phyloP scores from a whole-genome alignment of 2,113 vertebrate species.

The Tetraodon nigroviridis region DNA sequence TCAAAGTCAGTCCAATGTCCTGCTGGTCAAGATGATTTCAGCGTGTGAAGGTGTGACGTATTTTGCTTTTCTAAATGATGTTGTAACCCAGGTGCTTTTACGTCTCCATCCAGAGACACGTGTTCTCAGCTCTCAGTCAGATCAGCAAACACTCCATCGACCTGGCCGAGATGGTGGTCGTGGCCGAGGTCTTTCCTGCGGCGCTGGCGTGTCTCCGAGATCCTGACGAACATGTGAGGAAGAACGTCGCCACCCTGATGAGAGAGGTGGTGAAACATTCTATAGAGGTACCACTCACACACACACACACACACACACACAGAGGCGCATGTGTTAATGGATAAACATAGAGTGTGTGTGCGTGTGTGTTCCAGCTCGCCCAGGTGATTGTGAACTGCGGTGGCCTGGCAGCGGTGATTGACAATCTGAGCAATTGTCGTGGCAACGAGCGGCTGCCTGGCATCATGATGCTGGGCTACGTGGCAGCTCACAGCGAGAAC shows the following conservation, averaged over 20 bases:
- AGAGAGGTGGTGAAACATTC: constrained; percentile 91
- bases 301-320: background rate
- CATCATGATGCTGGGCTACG: constrained; percentile 91
- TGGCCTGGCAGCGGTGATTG: constrained; percentile 80
- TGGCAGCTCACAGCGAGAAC: constrained; percentile 87
- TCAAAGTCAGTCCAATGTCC: constrained; percentile 73
- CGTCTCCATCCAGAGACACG: constrained; percentile 79
- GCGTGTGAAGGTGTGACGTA: no score
- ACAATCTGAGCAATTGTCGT: constrained; percentile 77
- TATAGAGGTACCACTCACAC: constrained; percentile 78
- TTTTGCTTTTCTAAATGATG: no score
- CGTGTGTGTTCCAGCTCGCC: constrained; percentile 72
- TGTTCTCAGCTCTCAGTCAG: constrained; percentile 90
- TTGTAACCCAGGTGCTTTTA: background rate
- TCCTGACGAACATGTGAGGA: constrained; percentile 85
- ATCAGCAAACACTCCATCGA: constrained; percentile 89
- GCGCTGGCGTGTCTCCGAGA: constrained; percentile 85
- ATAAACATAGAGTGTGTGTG: no score
- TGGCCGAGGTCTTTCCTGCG: constrained; percentile 91
- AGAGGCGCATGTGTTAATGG: no score
- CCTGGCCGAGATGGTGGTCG: constrained; percentile 90
- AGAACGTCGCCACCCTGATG: constrained; percentile 87
- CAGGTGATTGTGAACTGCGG: constrained; percentile 83
- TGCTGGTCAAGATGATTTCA: no score
- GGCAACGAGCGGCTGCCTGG: constrained; percentile 85